A percentile compares a stretch with the other conserved stretches of the same genome.
phyloP scores from a whole-genome alignment of 1,140 invertebrate genomes.

The Eupeodes corollae region DNA sequence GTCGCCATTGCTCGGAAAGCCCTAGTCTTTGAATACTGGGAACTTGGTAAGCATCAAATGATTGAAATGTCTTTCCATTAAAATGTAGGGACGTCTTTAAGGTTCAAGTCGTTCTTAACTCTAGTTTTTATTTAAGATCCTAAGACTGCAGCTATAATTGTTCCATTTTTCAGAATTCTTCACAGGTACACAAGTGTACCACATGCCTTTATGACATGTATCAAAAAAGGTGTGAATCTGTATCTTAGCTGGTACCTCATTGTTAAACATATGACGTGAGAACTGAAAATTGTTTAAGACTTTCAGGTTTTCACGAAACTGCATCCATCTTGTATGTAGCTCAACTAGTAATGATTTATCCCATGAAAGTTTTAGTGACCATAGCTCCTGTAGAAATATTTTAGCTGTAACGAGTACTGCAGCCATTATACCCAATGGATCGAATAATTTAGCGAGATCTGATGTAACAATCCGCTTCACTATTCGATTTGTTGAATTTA shows the following conservation, averaged over 20 bases:
- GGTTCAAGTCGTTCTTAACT: too few relatives aligned
- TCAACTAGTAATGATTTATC: background rate
- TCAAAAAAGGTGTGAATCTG: too few relatives aligned
- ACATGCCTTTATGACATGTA: slow-evolving; percentile 24
- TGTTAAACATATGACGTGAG: too few relatives aligned
- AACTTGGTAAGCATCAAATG: slow-evolving; percentile 22
- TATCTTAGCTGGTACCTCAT: too few relatives aligned
- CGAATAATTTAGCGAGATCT: too few relatives aligned
- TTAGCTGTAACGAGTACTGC: background rate
- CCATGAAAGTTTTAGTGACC: background rate
- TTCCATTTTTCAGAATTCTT: background rate
- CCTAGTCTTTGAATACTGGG: slow-evolving; percentile 16
- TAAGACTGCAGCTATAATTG: background rate
- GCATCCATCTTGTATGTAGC: too few relatives aligned
- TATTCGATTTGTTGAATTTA: background rate
- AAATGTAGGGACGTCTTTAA: background rate
- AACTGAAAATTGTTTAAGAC: too few relatives aligned
- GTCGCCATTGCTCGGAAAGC: too few relatives aligned
- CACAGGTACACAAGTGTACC: slow-evolving; percentile 30
- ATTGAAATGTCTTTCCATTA: slow-evolving; percentile 23
- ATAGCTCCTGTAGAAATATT: background rate
- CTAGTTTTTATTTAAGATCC: background rate
- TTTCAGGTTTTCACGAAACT: too few relatives aligned
- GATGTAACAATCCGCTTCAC: too few relatives aligned
- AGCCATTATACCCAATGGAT: background rate